A percentile compares a stretch with the other conserved stretches of the same genome.
These are phyloP conservation scores for Sander lucioperca DNA, from an alignment of 2,113 vertebrate genomes.

Conservation along the genomic window DNA sequence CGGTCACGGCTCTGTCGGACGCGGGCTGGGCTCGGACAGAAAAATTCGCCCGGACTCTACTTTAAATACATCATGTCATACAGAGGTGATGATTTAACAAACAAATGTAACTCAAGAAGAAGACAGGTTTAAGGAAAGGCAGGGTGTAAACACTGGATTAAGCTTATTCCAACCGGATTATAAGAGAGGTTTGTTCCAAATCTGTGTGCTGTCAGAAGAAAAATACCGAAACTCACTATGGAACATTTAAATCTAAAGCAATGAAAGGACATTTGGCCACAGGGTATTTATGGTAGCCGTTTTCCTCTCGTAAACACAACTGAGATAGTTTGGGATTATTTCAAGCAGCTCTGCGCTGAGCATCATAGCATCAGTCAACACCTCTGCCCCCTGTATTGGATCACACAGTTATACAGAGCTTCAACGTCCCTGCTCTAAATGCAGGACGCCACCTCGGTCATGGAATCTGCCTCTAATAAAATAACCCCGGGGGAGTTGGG, in stretches of 20 bases:
- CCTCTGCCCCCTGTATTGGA: conserved; percentile 1
- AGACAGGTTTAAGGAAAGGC: conserved; percentile 8
- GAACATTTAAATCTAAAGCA: conserved; percentile 3
- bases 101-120: neutral
- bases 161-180: neutral
- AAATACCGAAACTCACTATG: neutral
- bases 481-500: conserved; percentile 8
- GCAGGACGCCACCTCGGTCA: conserved; percentile 36
- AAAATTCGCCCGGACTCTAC: too few relatives aligned
- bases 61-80: neutral
- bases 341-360: conserved; percentile 2
- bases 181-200: conserved; percentile 22
- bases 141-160: conserved; percentile 16
- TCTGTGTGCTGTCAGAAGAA: neutral
- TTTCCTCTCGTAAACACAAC: conserved; percentile 26
- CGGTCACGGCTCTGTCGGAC: too few relatives aligned
- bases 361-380: conserved; percentile 20
- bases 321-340: conserved; percentile 34
- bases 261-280: conserved; percentile 19
- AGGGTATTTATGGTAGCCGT: conserved; percentile 11
- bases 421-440: conserved; percentile 37
- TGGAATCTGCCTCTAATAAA: conserved; percentile 40
- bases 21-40: too few relatives aligned
- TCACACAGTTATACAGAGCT: conserved; percentile 17
- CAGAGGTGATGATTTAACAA: neutral